Conservation (phyloP, 2,797 vertebrate genomes). For the Characodon lateralis region DNA sequence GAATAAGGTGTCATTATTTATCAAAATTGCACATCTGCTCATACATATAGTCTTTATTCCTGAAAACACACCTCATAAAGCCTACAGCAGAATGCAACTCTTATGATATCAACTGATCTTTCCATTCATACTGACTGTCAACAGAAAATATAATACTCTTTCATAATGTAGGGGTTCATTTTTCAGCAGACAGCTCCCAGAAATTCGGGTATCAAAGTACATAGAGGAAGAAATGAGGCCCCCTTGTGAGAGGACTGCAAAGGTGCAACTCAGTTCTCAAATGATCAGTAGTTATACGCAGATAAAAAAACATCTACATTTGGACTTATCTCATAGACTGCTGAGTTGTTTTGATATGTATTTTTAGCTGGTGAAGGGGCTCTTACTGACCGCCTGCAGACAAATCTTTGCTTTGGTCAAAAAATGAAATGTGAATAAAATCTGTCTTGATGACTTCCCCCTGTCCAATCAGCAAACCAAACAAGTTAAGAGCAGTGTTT, state of each 20-base stretch:
- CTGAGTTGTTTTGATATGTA: neutral
- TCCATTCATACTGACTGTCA: neutral
- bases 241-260: conserved; percentile 39
- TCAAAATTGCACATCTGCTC: conserved; percentile 7
- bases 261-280: conserved; percentile 10
- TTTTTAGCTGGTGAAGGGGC: neutral
- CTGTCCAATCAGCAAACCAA: neutral
- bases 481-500: neutral
- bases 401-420: neutral
- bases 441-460: neutral
- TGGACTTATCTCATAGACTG: neutral
- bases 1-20: conserved; percentile 20
- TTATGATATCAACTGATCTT: neutral
- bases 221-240: conserved; percentile 32
- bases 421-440: neutral
- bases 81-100: neutral
- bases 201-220: neutral
- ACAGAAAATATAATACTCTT: neutral
- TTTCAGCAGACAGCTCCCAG: neutral
- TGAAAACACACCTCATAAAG: neutral
- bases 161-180: neutral
- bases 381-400: neutral
- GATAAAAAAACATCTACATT: too few relatives aligned
- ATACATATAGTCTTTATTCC: conserved; percentile 3
- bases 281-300: too few relatives aligned